A percentile compares a stretch with the other conserved stretches of the same genome.
phyloP scores from a whole-genome alignment of 2,888 invertebrate genomes.

The Limnephilus marmoratus region DNA sequence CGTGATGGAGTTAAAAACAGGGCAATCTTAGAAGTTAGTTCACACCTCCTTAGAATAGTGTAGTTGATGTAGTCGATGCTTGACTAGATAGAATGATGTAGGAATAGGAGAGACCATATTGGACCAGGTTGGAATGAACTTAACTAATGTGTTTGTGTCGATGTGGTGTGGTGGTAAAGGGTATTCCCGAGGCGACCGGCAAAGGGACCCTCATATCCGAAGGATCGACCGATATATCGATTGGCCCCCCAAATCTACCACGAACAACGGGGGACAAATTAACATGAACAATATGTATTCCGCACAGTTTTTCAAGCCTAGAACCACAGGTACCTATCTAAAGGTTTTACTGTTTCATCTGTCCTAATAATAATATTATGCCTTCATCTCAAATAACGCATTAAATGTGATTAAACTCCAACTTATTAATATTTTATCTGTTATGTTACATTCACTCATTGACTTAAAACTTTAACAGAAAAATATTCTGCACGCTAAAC shows the following conservation, averaged over 20 bases:
- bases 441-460: not conserved
- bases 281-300: conserved; percentile 64
- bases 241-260: conserved; percentile 62
- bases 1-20: too few species aligned
- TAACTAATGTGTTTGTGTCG: conserved; percentile 15
- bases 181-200: conserved; percentile 71
- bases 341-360: conserved; percentile 18
- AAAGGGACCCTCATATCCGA: conserved; percentile 72
- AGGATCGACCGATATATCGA: conserved; percentile 65
- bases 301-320: conserved; percentile 63
- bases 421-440: not conserved
- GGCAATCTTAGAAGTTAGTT: too few species aligned
- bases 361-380: not conserved
- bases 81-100: too few species aligned
- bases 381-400: conserved; percentile 39
- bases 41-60: too few species aligned
- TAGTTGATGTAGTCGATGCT: too few species aligned
- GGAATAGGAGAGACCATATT: not conserved
- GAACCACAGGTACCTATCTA: conserved; percentile 61
- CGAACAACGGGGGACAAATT: conserved; percentile 47
- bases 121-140: not conserved
- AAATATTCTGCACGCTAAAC: not conserved
- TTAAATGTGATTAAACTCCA: conserved; percentile 25
- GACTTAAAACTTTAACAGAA: conserved; percentile 37
- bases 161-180: conserved; percentile 44